Base-by-base conservation (phyloP, 2,888 invertebrate genomes). In the Nipponacmea schrenckii region DNA sequence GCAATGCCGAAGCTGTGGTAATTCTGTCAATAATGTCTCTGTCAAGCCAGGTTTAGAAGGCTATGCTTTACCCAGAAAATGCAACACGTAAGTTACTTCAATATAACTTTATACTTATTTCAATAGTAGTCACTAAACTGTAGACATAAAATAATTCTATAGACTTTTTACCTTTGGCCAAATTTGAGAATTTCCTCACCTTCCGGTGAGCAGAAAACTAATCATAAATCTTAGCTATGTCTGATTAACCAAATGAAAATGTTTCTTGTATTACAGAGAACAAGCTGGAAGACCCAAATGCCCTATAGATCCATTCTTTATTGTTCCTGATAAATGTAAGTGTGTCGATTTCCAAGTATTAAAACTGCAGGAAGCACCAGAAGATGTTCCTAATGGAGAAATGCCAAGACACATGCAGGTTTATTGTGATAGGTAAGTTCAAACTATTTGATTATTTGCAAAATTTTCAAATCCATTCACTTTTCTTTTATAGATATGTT, bases 291-390 rank as follows among this genome's bases (percentile, higher is more conserved):
- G 94, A 69, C 94, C 95, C 0, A 95, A 95, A 84, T 99, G 99
- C 86, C 98, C 98, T 0, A 88, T 98, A 71, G 99, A 99, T 90
- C 99, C 99, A 1, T 99, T 95, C 89, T 97, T 96, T 89, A 97
- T 99, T 77, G 93, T 98, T 89, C 98, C 98, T 20, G 98, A 99
- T 88, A 97, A 97, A 90, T 98, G 98, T 89, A 92, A 93, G 80
- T 99, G 98, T 89, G 95, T 98, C 31, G 98, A 99, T 90, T 99
- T 96, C 87, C 99, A 99, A 93, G 94, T 95, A 0, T 89, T 99
- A n/a, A 99, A 98, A 89, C 90, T 98, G 15, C 98, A 99, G 92
- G 99, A 99, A 90, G 90, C 96, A 26, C 97, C 97, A 0, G 98
- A 99, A 88, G 93, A 93, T 77, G 94, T 96, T 73, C 97, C 97